Conservation (phyloP, 2,113 vertebrate genomes). For the Phasianus colchicus region DNA sequence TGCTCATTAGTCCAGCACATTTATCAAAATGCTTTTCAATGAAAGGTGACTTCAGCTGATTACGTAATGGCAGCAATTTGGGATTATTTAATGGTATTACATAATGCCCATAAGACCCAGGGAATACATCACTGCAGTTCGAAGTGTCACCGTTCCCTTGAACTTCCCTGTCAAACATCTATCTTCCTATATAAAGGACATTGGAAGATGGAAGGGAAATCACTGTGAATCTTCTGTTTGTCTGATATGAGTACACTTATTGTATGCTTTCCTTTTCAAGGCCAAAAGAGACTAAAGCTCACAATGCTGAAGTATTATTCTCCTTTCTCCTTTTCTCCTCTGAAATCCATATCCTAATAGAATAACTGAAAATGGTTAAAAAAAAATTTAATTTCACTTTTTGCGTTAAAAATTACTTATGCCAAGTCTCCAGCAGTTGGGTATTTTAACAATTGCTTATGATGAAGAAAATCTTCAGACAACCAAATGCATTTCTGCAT, state of each 20-base stretch:
- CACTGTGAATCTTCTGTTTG: background rate
- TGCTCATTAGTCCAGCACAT: background rate
- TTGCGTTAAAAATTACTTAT: background rate
- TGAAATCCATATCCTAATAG: background rate
- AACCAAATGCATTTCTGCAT: background rate
- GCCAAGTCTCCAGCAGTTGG: background rate
- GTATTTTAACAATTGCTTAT: background rate
- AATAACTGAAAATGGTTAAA: background rate
- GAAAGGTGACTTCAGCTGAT: background rate
- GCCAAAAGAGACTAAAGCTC: background rate
- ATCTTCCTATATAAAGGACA: background rate
- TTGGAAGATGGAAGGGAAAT: background rate
- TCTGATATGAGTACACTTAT: background rate
- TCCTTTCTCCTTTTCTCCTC: background rate
- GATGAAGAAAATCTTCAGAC: background rate
- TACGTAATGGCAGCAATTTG: background rate
- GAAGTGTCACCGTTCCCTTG: background rate
- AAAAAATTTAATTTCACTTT: background rate
- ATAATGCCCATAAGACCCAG: fast-evolving
- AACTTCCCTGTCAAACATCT: background rate
- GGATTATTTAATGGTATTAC: background rate
- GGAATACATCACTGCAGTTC: background rate
- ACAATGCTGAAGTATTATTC: background rate
- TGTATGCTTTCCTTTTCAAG: background rate
- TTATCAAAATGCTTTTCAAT: background rate